These are phyloP conservation scores for Papilio demoleus DNA, from an alignment of 2,888 invertebrate species.

Conservation along the genomic window DNA sequence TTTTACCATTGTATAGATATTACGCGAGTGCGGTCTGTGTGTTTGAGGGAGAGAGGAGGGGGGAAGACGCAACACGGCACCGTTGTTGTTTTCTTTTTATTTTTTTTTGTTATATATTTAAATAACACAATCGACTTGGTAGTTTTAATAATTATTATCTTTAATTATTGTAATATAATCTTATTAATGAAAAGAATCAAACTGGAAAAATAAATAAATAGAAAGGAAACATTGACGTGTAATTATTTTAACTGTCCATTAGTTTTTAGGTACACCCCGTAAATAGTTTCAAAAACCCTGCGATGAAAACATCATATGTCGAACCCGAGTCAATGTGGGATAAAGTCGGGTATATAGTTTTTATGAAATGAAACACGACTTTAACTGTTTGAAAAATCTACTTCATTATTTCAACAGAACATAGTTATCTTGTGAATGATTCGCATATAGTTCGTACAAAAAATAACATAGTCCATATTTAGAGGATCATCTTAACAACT, in stretches of 20 bases:
- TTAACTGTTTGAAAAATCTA: conserved; percentile 56
- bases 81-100: conserved; percentile 77
- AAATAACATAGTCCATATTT: conserved; percentile 14
- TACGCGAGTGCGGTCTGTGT: conserved; percentile 71
- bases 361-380: conserved; percentile 48
- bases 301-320: no score
- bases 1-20: conserved; percentile 83
- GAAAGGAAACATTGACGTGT: conserved; percentile 62
- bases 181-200: conserved; percentile 83
- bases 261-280: background rate
- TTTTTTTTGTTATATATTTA: conserved; percentile 82
- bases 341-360: no score
- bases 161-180: conserved; percentile 84
- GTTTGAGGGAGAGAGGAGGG: conserved; percentile 64
- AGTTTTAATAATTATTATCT: conserved; percentile 83
- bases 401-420: conserved; percentile 55
- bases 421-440: conserved; percentile 48
- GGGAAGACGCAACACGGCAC: conserved; percentile 62
- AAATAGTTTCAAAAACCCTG: no score
- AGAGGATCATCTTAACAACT: conserved; percentile 16
- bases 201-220: conserved; percentile 81
- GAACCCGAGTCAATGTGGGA: no score
- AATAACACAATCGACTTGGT: conserved; percentile 82
- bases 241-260: conserved; percentile 38
- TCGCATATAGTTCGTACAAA: conserved; percentile 32